These are phyloP conservation scores for Psittacula echo DNA, from an alignment of 2,797 vertebrate species.

Conservation along the genomic window DNA sequence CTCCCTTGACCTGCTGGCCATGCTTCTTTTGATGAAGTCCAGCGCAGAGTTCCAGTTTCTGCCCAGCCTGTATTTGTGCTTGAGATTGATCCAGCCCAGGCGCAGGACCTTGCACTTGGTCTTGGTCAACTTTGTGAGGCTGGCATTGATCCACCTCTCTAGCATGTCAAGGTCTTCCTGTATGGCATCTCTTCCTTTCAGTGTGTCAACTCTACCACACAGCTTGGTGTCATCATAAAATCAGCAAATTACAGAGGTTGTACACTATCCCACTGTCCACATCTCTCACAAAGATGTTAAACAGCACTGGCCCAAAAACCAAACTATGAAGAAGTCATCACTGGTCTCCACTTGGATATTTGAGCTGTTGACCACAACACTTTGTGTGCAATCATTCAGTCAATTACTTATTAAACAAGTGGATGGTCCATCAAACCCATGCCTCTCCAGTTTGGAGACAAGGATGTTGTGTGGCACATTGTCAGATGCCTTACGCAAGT, in stretches of 20 bases:
- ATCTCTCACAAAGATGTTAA: background rate
- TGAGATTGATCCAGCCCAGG: background rate
- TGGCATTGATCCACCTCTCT: background rate
- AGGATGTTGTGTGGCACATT: too few species aligned
- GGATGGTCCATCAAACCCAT: rapidly evolving
- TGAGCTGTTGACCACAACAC: background rate
- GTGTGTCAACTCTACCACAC: background rate
- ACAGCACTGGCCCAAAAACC: background rate
- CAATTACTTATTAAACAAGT: background rate
- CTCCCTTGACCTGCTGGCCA: background rate
- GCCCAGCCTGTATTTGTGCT: background rate
- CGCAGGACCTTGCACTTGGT: background rate
- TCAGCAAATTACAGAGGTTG: background rate
- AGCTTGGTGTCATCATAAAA: background rate
- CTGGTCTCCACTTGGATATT: background rate
- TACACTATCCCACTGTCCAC: background rate
- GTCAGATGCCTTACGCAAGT: background rate
- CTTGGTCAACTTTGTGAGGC: background rate
- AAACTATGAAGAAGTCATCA: background rate
- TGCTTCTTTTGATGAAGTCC: background rate
- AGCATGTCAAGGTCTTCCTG: background rate
- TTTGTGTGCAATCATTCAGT: background rate
- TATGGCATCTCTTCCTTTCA: background rate
- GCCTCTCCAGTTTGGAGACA: background rate
- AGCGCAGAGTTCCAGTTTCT: background rate